Conservation (phyloP, 2,113 vertebrate genomes). For the Acrocephalus kingi region DNA sequence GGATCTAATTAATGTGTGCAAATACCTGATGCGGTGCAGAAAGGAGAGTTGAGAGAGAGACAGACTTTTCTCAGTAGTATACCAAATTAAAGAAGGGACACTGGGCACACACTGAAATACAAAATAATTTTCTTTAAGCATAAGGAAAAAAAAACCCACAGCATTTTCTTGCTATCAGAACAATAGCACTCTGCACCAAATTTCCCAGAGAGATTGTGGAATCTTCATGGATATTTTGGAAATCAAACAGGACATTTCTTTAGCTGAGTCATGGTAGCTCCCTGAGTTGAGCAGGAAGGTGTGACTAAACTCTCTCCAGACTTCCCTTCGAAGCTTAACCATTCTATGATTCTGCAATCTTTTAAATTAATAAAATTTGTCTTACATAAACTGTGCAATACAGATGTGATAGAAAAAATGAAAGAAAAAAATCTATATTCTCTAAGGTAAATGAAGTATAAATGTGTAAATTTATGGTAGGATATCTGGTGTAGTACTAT, state of each 20-base stretch:
- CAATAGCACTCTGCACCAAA: not conserved
- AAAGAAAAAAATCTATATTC: not conserved
- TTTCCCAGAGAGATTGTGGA: not conserved
- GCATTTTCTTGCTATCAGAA: fast-evolving
- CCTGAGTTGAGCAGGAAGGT: not conserved
- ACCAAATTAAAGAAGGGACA: not conserved
- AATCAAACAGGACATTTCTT: fast-evolving
- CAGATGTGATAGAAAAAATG: not conserved
- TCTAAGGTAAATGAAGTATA: not conserved
- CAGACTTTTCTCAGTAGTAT: not conserved
- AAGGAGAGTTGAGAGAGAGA: not conserved
- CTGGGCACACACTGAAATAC: not conserved
- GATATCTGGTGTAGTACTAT: not conserved
- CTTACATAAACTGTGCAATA: not conserved
- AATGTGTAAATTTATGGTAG: not conserved
- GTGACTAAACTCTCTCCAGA: not conserved
- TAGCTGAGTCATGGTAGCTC: not conserved
- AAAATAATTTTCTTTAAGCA: not conserved
- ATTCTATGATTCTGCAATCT: not conserved
- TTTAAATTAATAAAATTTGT: not conserved
- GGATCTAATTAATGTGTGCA: not conserved
- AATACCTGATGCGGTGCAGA: not conserved
- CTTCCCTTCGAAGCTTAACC: not conserved
- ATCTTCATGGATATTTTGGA: not conserved
- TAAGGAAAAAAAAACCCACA: not conserved